Conservation (phyloP, 2,797 vertebrate genomes). For the Gallirallus australis region DNA sequence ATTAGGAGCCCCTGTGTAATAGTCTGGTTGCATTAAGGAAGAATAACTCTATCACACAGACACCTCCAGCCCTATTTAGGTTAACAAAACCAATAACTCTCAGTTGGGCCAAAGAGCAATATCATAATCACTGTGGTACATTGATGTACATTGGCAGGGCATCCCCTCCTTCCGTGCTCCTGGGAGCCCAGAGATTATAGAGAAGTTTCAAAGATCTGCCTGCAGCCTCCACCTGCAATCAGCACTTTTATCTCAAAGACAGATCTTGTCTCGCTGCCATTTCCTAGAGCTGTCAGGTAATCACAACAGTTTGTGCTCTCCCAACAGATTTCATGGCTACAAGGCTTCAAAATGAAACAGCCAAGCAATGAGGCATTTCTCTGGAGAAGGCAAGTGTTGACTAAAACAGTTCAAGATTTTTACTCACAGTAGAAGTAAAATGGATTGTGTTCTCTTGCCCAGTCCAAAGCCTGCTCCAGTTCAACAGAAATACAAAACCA, state of each 20-base stretch:
- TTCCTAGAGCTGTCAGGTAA: slow-evolving; percentile 55
- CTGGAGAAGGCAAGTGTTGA: slow-evolving; percentile 6
- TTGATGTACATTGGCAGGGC: neutral
- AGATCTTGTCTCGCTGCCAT: neutral
- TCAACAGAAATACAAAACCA: neutral
- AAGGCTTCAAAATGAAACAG: slow-evolving; percentile 40
- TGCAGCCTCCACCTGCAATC: slow-evolving; percentile 5
- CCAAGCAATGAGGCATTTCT: neutral
- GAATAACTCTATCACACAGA: neutral
- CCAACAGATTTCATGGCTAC: slow-evolving; percentile 54
- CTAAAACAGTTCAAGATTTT: slow-evolving; percentile 22
- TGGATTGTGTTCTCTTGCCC: neutral
- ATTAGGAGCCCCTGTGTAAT: neutral
- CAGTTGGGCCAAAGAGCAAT: neutral
- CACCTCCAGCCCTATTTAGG: neutral
- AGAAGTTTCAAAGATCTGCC: slow-evolving; percentile 5
- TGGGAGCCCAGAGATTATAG: neutral
- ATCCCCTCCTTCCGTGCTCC: neutral
- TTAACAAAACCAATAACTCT: neutral
- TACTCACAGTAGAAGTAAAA: slow-evolving; percentile 17
- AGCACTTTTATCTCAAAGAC: slow-evolving; percentile 11
- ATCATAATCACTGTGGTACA: neutral
- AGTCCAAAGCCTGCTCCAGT: neutral
- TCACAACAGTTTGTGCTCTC: slow-evolving; percentile 48
- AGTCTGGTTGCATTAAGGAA: neutral